Base-by-base conservation (phyloP, 2,797 vertebrate species). In the Rhodeus uyekii region DNA sequence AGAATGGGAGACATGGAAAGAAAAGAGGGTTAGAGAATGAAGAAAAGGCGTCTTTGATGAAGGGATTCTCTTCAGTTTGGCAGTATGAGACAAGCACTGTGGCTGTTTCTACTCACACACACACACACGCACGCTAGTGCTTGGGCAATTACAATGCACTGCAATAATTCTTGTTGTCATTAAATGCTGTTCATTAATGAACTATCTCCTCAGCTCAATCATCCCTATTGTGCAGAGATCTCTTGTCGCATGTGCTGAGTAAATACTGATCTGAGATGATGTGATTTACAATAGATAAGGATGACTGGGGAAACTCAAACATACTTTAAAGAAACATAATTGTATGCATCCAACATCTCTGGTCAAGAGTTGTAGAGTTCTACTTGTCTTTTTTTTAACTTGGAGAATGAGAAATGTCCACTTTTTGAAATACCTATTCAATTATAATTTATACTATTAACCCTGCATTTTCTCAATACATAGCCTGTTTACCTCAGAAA, bases 141-240 rank as follows among this genome's bases (percentile, higher is more conserved):
- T 61, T 60, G 39, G 27, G 69, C 81, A 86, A 89, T 89, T 86
- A 86, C 69, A 86, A 81, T 61, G 61, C 63, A 53, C 53, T 22
- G 46, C 48, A 42, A 18, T 36, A 79, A 80, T 32, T 83, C 58
- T 48, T 78, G 75, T 80, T 80, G 80, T 80, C 84, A 80, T 84
- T 85, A 87, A 77, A 85, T 18, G 34, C 50, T 77, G n/a, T 46
- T 78, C 18, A 82, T 75, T 80, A 53, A 63, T 53, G 61, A 34
- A 78, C 44, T 32, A 29, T 60, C 75, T 58, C 44, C 61, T 82
- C 32, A 55, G 90, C 90, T 93, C 93, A 95, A 95, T 95, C 94
- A 95, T 91, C 87, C 85, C 92, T 90, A 94, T 94, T 95, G 94
- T 95, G 91, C 92, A 82, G 64, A 38, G 53, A 27, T 60, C 39